Conservation (phyloP, 1,140 invertebrate genomes). For the Pseudomyrmex concolor region DNA sequence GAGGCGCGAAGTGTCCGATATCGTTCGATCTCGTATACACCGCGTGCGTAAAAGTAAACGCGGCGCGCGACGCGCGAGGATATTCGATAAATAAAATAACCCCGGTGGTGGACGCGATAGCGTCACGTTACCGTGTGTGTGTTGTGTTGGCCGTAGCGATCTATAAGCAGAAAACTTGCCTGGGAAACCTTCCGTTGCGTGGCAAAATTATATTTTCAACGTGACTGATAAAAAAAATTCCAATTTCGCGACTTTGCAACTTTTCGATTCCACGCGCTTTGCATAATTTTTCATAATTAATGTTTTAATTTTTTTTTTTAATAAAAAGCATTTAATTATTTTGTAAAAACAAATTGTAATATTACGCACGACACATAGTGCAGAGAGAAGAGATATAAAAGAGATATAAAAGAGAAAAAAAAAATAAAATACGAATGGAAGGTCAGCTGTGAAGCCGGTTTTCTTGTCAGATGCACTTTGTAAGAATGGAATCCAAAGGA, state of each 20-base stretch:
- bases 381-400: neutral
- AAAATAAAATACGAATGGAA: neutral
- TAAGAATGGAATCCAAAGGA: neutral
- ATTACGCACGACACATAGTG: neutral
- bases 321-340: no score
- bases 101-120: neutral
- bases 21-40: slow-evolving; percentile 30
- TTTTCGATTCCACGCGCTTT: no score
- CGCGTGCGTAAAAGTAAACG: slow-evolving; percentile 37
- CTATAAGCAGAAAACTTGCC: neutral
- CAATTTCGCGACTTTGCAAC: no score
- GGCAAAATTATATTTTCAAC: neutral
- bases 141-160: no score
- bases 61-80: neutral
- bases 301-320: no score
- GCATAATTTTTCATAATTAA: no score
- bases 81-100: slow-evolving; percentile 51
- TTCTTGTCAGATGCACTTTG: slow-evolving; percentile 9
- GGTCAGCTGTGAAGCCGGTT: neutral
- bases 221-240: neutral
- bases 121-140: neutral
- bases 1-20: slow-evolving; percentile 38
- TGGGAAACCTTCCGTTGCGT: neutral
- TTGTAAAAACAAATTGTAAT: no score
- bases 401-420: slow-evolving; percentile 4